Conservation (phyloP, 2,113 vertebrate species). For the Mobula hypostoma region DNA sequence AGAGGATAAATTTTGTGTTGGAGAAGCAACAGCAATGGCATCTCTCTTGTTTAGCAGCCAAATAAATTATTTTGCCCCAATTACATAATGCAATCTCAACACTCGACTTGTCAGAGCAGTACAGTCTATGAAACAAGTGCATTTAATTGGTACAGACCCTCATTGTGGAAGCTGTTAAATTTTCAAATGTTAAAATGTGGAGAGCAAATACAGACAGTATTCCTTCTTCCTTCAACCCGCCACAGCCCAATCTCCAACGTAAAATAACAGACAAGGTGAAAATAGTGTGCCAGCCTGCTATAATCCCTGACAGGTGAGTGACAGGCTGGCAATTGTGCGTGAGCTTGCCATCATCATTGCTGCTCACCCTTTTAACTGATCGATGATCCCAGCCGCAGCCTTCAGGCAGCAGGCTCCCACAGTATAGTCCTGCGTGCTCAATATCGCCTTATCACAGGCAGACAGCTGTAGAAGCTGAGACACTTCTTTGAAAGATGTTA, state of each 20-base stretch:
- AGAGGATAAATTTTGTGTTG: neutral
- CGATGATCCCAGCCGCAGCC: neutral
- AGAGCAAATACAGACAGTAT: neutral
- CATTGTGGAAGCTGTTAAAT: neutral
- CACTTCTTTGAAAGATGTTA: neutral
- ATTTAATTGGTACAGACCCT: neutral
- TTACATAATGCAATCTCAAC: neutral
- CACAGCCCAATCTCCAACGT: neutral
- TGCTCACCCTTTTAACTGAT: conserved; percentile 4
- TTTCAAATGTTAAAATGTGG: neutral
- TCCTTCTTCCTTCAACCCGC: no score
- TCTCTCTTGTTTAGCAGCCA: neutral
- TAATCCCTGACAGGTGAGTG: neutral
- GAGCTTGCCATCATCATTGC: neutral
- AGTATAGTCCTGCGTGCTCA: neutral
- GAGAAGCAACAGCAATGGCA: no score
- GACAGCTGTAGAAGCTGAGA: neutral
- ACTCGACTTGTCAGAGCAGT: neutral
- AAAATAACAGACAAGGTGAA: neutral
- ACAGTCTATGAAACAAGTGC: neutral
- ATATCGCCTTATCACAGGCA: conserved; percentile 10
- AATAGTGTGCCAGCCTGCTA: neutral
- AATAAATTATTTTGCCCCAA: neutral
- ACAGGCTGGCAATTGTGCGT: neutral
- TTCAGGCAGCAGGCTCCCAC: neutral